Conservation (phyloP, 1,140 invertebrate genomes). For the Saxidomus purpurata region DNA sequence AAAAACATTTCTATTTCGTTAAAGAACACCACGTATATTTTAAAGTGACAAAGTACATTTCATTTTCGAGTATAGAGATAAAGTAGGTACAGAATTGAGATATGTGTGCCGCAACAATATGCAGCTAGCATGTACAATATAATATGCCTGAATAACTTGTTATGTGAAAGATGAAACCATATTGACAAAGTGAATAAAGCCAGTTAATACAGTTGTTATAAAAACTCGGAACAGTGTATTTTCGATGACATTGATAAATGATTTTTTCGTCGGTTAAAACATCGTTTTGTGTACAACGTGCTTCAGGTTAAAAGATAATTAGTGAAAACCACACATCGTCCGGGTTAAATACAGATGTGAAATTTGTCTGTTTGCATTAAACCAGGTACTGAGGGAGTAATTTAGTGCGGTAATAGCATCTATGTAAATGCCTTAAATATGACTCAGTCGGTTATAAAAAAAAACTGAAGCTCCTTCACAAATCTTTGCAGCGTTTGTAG, state of each 20-base stretch:
- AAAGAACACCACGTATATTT: no score
- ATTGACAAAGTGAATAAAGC: background rate
- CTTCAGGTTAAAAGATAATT: background rate
- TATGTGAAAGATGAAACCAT: no score
- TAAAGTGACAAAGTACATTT: no score
- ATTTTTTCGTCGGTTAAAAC: background rate
- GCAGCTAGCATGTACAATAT: no score
- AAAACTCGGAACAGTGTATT: background rate
- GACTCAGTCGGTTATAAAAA: background rate
- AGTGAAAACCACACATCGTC: background rate
- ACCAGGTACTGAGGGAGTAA: background rate
- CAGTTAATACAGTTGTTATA: no score
- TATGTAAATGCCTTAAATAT: background rate
- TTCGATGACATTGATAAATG: background rate
- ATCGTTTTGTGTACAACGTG: background rate
- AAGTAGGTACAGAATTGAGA: no score
- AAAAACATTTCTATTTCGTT: no score
- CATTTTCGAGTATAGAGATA: no score
- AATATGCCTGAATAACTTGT: no score
- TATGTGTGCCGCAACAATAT: no score
- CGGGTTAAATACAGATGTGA: background rate
- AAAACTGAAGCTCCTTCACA: background rate
- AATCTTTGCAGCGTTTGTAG: background rate
- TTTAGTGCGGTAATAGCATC: background rate
- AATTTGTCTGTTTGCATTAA: constrained; percentile 1